Conservation (phyloP, 2,797 vertebrate genomes). For the Cyclura pinguis region DNA sequence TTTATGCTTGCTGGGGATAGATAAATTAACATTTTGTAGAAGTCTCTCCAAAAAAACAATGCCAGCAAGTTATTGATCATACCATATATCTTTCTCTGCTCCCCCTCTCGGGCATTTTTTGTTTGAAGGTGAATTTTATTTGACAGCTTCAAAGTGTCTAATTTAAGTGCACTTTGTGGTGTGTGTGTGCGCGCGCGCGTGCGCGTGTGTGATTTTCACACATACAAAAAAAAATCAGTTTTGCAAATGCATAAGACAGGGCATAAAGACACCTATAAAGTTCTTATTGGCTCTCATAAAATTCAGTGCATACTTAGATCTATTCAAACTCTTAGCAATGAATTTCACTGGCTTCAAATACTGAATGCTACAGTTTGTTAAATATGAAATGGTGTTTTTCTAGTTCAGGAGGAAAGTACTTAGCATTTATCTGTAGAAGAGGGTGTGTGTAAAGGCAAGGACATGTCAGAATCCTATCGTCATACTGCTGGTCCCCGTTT, state of each 20-base stretch:
- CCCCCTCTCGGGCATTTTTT: conserved; percentile 23
- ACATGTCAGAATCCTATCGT: not conserved
- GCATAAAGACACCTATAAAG: not conserved
- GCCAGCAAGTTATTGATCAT: conserved; percentile 57
- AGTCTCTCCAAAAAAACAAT: conserved; percentile 52
- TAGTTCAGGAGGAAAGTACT: conserved; percentile 28
- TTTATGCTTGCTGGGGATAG: conserved; percentile 41
- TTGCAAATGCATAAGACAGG: conserved; percentile 45
- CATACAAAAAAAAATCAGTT: not conserved
- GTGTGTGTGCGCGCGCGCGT: not conserved
- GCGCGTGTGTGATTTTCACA: not conserved
- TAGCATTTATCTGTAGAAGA: conserved; percentile 17
- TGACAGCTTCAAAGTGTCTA: conserved; percentile 9
- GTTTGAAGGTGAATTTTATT: conserved; percentile 40
- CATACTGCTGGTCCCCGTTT: not conserved
- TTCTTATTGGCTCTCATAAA: conserved; percentile 39
- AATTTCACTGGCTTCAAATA: conserved; percentile 40
- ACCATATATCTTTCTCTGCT: conserved; percentile 26
- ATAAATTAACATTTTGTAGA: conserved; percentile 52
- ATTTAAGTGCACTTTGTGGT: not conserved
- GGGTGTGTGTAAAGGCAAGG: not conserved
- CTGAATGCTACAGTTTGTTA: conserved; percentile 15
- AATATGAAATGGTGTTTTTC: conserved; percentile 37
- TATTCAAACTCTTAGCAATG: not conserved
- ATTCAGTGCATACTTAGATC: conserved; percentile 32